Evolutionary conservation across 2,113 vertebrate species (phyloP).

Genomic region (Perccottus glenii): DNA sequence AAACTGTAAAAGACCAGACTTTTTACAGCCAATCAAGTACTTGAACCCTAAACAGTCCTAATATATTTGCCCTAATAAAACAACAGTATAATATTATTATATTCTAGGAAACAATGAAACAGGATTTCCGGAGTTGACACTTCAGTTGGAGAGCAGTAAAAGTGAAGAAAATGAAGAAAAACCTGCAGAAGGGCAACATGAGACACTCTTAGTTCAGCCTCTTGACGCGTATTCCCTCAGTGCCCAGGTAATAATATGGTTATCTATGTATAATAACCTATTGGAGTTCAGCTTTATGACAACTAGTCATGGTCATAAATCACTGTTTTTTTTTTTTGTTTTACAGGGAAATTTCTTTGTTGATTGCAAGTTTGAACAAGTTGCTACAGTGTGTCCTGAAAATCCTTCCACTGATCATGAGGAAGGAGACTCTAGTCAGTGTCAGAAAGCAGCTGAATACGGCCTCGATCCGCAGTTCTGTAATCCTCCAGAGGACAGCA

Average conservation of each 20-base stretch:
- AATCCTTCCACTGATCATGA: background rate
- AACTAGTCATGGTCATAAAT: background rate
- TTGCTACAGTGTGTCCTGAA: background rate
- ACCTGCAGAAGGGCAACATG: background rate
- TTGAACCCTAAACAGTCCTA: too few species aligned
- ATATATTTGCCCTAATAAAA: too few species aligned
- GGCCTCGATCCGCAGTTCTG: background rate
- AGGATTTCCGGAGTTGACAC: too few species aligned
- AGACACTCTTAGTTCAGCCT: too few species aligned
- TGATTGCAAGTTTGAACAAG: slow-evolving; percentile 1
- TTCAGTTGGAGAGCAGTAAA: too few species aligned
- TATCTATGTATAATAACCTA: background rate
- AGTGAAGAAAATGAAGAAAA: background rate
- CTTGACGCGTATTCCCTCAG: background rate
- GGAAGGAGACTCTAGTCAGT: background rate
- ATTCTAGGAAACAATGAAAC: too few species aligned
- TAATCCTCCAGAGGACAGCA: background rate
- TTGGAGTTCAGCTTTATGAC: background rate
- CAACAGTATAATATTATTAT: too few species aligned
- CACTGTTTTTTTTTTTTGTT: background rate
- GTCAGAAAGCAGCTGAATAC: background rate
- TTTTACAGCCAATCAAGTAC: too few species aligned
- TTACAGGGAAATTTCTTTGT: background rate
- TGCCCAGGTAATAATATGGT: background rate
- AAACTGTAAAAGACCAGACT: too few species aligned